Evolutionary conservation across 2,888 invertebrate genomes (phyloP).

Genomic region (Matsumyia berberina): DNA sequence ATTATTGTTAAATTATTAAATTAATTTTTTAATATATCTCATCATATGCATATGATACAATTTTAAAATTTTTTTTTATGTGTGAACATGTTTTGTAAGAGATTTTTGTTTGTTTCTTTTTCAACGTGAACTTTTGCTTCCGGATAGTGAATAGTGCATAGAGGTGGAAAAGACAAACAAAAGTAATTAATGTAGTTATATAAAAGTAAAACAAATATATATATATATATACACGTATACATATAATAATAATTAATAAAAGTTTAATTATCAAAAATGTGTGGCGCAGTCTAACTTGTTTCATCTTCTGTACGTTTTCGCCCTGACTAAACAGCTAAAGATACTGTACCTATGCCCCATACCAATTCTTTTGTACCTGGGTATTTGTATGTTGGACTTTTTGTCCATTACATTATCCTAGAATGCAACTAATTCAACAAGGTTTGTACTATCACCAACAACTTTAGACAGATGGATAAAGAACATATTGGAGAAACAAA

Average conservation of each 20-base stretch:
- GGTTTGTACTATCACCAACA: too few species aligned
- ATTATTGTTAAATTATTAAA: neutral
- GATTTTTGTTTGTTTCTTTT: neutral
- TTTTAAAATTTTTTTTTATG: slow-evolving; percentile 6
- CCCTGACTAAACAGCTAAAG: too few species aligned
- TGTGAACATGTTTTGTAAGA: neutral
- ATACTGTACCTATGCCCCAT: too few species aligned
- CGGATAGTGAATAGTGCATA: slow-evolving; percentile 14
- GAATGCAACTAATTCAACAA: too few species aligned
- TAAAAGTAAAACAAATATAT: neutral
- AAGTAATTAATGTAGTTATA: slow-evolving; percentile 25
- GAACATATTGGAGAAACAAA: too few species aligned
- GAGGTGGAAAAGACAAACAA: neutral
- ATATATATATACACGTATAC: neutral
- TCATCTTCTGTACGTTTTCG: too few species aligned
- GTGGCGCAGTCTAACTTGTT: neutral
- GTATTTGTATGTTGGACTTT: too few species aligned
- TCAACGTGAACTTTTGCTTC: slow-evolving; percentile 22
- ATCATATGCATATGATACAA: too few species aligned
- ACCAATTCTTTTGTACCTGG: too few species aligned
- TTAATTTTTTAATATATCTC: slow-evolving; percentile 9
- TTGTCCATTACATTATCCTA: too few species aligned
- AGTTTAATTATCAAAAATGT: slow-evolving; percentile 2
- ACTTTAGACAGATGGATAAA: too few species aligned
- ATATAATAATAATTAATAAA: slow-evolving; percentile 38